Evolutionary conservation across 2,113 vertebrate species (phyloP).

Genomic region (Tachysurus vachellii): DNA sequence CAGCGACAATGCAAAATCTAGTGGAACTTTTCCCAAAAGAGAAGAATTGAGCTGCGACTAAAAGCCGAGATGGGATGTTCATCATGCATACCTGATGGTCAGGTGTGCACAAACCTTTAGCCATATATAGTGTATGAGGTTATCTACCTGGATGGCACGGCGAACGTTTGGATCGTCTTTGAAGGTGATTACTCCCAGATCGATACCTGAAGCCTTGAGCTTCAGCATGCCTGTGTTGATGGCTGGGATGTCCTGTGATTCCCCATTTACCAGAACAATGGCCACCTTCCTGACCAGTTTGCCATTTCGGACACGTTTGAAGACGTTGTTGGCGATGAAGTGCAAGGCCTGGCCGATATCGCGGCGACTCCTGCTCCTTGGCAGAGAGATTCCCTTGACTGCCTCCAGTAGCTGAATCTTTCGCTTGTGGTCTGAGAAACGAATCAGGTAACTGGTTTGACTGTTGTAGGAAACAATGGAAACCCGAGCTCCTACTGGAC

Average conservation of each 20-base stretch:
- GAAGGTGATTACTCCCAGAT: slow-evolving; percentile 75
- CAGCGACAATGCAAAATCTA: background rate
- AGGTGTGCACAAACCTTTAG: background rate
- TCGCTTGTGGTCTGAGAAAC: slow-evolving; percentile 78
- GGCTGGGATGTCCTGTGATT: slow-evolving; percentile 48
- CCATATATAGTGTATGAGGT: background rate
- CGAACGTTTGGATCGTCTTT: slow-evolving; percentile 64
- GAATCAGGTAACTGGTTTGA: slow-evolving; percentile 74
- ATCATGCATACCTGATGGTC: background rate
- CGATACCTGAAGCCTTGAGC: slow-evolving; percentile 72
- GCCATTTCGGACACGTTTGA: slow-evolving; percentile 78
- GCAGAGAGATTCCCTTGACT: slow-evolving; percentile 67
- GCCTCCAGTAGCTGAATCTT: slow-evolving; percentile 67
- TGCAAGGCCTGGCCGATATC: slow-evolving; percentile 79
- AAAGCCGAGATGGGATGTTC: background rate
- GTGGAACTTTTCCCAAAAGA: background rate
- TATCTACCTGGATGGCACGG: slow-evolving; percentile 72
- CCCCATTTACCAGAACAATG: slow-evolving; percentile 76
- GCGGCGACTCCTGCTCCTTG: slow-evolving; percentile 66
- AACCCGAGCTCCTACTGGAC: slow-evolving; percentile 79
- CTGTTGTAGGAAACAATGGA: slow-evolving; percentile 76
- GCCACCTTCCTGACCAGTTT: slow-evolving; percentile 80
- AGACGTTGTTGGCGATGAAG: slow-evolving; percentile 80
- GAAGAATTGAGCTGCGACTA: background rate
- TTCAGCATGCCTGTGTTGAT: slow-evolving; percentile 77